A percentile compares a stretch with the other conserved stretches of the same genome.
phyloP scores from a whole-genome alignment of 2,888 invertebrate genomes.

The Mimachlamys varia region DNA sequence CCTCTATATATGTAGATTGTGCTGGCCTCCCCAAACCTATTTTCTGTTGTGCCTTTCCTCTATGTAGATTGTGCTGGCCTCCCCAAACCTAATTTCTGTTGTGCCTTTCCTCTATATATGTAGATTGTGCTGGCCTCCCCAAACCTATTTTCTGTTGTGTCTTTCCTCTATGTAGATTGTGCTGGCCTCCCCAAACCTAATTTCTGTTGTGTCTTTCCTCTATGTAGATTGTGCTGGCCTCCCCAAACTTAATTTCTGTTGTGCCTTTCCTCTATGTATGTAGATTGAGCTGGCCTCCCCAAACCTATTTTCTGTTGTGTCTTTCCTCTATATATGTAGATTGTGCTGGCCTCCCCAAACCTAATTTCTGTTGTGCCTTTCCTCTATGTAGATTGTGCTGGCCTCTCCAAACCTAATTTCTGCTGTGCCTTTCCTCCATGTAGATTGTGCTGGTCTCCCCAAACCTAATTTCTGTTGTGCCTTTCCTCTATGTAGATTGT shows the following conservation, averaged over 20 bases:
- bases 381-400: neutral
- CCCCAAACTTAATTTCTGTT: neutral
- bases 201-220: neutral
- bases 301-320: neutral
- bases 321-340: no score
- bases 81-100: neutral
- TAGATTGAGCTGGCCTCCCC: neutral
- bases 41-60: neutral
- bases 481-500: neutral
- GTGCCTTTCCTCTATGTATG: neutral
- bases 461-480: neutral
- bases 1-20: no score
- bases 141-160: neutral
- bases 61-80: neutral
- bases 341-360: neutral
- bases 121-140: neutral
- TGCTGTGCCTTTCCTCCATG: neutral
- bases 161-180: neutral
- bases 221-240: neutral
- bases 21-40: neutral
- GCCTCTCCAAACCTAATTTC: neutral
- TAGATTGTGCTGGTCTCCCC: neutral
- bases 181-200: neutral
- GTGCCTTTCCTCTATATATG: neutral
- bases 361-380: neutral